Evolutionary conservation across 2,113 vertebrate genomes (phyloP), one percentile per base, ranked within the genome.

Genomic region (Takifugu flavidus): DNA sequence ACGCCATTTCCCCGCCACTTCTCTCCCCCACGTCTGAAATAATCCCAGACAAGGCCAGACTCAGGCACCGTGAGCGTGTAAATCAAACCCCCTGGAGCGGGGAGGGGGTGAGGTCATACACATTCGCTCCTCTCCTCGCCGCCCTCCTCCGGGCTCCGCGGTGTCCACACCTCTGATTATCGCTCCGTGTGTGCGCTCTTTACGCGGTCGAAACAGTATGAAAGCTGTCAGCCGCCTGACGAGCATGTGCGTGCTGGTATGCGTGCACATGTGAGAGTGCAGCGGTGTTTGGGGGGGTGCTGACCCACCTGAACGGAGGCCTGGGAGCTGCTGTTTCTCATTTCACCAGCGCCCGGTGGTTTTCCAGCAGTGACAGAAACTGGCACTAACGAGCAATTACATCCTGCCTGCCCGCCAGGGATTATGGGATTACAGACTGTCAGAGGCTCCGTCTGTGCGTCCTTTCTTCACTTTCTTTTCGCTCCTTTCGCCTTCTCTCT

Each of bases 381-480:
- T 89, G 87, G 87, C 88, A 87, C 86, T 91, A 91, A 90, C 86
- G 74, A 89, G 87, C 87, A 90, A 88, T 89, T 87, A 86, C 84
- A 83, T 81, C 84, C 80, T 77, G 82, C 72, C 79, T 80, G 84
- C 75, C 87, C 86, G 84, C 77, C 79, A 87, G 85, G 89, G 83
- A 87, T 90, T 90, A 90, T 88, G 89, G 84, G 89, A 90, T 91
- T 89, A 89, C 81, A 65, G 77, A 57, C 65, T 74, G 82, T 78
- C 84, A 54, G 55, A 60, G 55, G 58, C 75, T 74, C 78, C 52
- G 60, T 75, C 77, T 73, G 55, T 29, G 13, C 70, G 62, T 67
- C 13, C 49, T 56, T 62, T 73, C 71, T 67, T 31, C 64, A 15
- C 75, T 75, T 50, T 70, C 69, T 57, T 70, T 59, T 69, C n/a